Conservation (phyloP, 1,140 invertebrate genomes). For the Eupristina koningsbergeri region DNA sequence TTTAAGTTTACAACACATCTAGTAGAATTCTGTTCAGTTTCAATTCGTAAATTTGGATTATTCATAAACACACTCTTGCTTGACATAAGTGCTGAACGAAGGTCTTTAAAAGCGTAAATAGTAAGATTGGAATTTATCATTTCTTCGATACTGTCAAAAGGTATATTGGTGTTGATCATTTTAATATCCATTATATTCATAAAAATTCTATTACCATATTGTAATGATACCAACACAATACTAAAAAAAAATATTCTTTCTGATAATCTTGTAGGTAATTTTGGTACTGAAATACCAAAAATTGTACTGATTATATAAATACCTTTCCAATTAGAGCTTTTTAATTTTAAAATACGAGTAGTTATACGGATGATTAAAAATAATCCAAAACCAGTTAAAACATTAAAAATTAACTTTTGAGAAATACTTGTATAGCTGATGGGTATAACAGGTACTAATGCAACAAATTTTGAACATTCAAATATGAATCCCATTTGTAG, state of each 20-base stretch:
- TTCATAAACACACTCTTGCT: background rate
- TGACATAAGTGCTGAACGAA: background rate
- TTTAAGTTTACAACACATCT: background rate
- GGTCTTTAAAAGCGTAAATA: background rate
- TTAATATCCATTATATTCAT: background rate
- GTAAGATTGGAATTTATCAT: background rate
- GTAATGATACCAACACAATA: background rate
- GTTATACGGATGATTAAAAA: background rate
- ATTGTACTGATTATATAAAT: background rate
- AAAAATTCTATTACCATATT: background rate
- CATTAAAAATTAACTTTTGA: background rate
- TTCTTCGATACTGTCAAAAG: background rate
- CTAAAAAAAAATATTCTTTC: background rate
- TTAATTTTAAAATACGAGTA: background rate
- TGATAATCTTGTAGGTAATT: background rate
- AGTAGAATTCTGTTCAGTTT: background rate
- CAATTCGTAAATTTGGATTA: background rate
- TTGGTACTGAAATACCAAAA: background rate
- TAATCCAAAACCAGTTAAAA: background rate
- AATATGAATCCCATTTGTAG: background rate
- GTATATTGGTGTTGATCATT: background rate
- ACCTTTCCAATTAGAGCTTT: background rate
- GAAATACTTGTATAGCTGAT: background rate
- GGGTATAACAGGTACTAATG: background rate
- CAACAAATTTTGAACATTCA: background rate